Base-by-base conservation (phyloP, 2,888 invertebrate genomes). In the Acleris cristana region DNA sequence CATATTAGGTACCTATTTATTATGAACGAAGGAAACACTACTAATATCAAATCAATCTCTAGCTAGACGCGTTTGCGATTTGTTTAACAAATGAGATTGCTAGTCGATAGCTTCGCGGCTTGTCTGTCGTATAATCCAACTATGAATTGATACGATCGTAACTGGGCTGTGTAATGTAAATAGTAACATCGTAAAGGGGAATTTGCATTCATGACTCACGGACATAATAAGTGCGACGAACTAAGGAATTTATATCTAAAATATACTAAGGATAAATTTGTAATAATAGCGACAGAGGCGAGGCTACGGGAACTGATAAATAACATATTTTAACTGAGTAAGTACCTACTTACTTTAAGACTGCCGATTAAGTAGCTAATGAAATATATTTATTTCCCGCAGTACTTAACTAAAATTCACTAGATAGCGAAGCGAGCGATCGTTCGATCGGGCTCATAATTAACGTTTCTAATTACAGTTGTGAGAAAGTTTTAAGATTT, bases 151-250 rank as follows among this genome's bases (percentile, higher is more conserved):
- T 67, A 63, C 18, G 58, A 67, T 58, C 48, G 53, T 40, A 49
- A 54, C 62, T 58, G 53, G 48, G 52, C 30, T n/a, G 23, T 23
- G 49, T 44, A 66, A 66, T 73, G 74, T 74, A 73, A 77, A 76
- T 76, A 76, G 73, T 71, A 34, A 73, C 72, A 76, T 76, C 71
- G 71, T 63, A 68, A 52, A 64, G 65, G 34, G 67, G 70, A 48
- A 74, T 77, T 76, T 75, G 76, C 74, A 76, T 77, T 71, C 73
- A 75, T 78, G 75, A 79, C 71, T 79, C 76, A 77, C 70, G 72
- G 71, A 73, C 16, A 53, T 52, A 18, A 44, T 26, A 65, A 12
- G 19, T 51, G 34, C 16, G 26, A 23, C 4, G 52, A 48, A 53
- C 16, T 34, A n/a, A 18, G 26, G 40, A 66, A 52, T 26, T 62